These are phyloP conservation scores for Gallinago paraguaiae DNA, from an alignment of 2,113 vertebrate genomes.

Conservation along the genomic window DNA sequence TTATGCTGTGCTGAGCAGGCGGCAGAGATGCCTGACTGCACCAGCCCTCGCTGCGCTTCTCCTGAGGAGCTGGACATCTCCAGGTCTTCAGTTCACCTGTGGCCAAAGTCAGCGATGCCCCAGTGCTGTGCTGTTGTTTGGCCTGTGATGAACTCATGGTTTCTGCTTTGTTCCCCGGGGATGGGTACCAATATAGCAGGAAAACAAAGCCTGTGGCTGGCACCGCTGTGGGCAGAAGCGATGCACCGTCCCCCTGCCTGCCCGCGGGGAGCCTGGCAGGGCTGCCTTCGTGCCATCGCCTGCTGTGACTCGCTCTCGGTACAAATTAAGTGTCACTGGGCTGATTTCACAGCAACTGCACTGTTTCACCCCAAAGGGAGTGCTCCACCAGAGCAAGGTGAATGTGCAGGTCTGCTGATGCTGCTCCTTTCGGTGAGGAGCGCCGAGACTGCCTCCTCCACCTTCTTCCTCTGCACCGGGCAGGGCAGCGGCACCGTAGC, in stretches of 20 bases:
- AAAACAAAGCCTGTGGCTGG: not conserved
- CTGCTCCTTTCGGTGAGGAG: not conserved
- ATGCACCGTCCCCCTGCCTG: not conserved
- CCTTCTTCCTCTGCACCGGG: rapidly evolving
- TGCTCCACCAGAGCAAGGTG: not conserved
- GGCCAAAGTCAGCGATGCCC: not conserved
- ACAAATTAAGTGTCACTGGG: not conserved
- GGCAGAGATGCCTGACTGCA: not conserved
- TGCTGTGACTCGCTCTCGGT: not conserved
- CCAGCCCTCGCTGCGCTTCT: rapidly evolving
- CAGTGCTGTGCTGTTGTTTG: rapidly evolving
- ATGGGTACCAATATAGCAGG: not conserved
- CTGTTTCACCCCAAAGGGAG: rapidly evolving
- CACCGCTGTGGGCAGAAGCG: not conserved
- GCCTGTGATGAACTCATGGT: rapidly evolving
- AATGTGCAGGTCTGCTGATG: not conserved
- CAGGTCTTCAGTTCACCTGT: not conserved
- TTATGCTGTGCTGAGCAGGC: not conserved
- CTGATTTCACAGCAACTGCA: not conserved
- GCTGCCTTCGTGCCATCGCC: not conserved
- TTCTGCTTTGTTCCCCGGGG: not conserved
- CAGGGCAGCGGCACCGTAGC: not conserved
- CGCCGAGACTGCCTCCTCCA: rapidly evolving
- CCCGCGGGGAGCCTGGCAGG: not conserved
- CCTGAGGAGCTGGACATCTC: not conserved